These are phyloP conservation scores for Campylomormyrus numenius DNA, from an alignment of 2,113 vertebrate species.

Conservation along the genomic window DNA sequence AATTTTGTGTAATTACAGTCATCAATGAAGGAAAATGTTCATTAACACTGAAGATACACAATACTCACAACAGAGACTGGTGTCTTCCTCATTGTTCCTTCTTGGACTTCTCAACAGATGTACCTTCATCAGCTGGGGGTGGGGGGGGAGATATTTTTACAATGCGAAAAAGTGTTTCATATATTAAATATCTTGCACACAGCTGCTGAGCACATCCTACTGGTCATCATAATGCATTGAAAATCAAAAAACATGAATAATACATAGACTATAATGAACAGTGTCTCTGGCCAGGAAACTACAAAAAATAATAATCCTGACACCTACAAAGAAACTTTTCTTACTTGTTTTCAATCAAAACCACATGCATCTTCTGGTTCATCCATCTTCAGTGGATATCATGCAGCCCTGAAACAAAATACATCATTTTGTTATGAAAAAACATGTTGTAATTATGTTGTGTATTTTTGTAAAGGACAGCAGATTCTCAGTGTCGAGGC, in stretches of 20 bases:
- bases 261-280: background rate
- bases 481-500: background rate
- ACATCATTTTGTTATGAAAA: background rate
- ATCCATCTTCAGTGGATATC: background rate
- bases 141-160: conserved; percentile 1
- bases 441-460: background rate
- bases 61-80: background rate
- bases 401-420: conserved; percentile 2
- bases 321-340: conserved; percentile 18
- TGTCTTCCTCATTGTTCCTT: background rate
- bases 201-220: conserved; percentile 48
- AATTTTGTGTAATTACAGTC: background rate
- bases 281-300: background rate
- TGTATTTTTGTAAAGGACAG: background rate
- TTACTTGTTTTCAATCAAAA: background rate
- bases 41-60: background rate
- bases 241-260: background rate
- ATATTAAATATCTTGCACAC: background rate
- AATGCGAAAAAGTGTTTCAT: conserved; percentile 15
- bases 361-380: background rate
- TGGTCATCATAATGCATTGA: conserved; percentile 31
- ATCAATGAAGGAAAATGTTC: background rate
- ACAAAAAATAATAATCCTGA: conserved; percentile 4
- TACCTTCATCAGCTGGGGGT: background rate
- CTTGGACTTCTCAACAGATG: background rate